phyloP scores from a whole-genome alignment of 2,888 invertebrate species.

The Tortrix viridana region DNA sequence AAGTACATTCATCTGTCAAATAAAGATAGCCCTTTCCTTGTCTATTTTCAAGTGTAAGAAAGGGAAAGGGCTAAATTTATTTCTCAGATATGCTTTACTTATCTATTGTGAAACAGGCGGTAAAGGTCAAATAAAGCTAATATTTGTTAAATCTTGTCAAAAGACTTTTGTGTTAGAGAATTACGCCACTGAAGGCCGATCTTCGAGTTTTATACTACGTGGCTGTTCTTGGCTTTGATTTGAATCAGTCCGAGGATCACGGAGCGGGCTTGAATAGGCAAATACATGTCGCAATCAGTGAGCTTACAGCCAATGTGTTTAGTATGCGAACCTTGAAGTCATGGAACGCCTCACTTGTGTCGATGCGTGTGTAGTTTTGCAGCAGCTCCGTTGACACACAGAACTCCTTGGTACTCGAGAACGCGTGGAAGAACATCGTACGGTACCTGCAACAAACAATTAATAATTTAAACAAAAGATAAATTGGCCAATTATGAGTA shows the following conservation, averaged over 20 bases:
- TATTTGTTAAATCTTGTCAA: no score
- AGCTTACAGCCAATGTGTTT: conserved; percentile 38
- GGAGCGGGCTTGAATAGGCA: conserved; percentile 21
- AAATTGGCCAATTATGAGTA: conserved; percentile 16
- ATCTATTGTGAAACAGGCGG: no score
- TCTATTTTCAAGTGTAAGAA: no score
- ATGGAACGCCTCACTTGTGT: conserved; percentile 87
- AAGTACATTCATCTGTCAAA: no score
- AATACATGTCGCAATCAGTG: conserved; percentile 38
- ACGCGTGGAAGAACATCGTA: conserved; percentile 92
- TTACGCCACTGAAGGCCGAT: no score
- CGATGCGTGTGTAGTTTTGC: conserved; percentile 88
- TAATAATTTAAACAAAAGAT: conserved; percentile 38
- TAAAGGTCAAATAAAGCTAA: no score
- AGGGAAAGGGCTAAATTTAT: no score
- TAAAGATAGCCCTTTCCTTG: no score
- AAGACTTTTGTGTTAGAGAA: no score
- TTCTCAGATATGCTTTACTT: no score
- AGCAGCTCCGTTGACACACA: conserved; percentile 89
- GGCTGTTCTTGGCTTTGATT: conserved; percentile 12
- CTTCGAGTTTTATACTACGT: background rate
- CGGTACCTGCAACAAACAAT: conserved; percentile 77
- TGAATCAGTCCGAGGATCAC: conserved; percentile 17
- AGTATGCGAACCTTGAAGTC: conserved; percentile 86
- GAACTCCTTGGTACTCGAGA: conserved; percentile 92